These are phyloP conservation scores for Carapus acus DNA, from an alignment of 2,797 vertebrate genomes.

Conservation along the genomic window DNA sequence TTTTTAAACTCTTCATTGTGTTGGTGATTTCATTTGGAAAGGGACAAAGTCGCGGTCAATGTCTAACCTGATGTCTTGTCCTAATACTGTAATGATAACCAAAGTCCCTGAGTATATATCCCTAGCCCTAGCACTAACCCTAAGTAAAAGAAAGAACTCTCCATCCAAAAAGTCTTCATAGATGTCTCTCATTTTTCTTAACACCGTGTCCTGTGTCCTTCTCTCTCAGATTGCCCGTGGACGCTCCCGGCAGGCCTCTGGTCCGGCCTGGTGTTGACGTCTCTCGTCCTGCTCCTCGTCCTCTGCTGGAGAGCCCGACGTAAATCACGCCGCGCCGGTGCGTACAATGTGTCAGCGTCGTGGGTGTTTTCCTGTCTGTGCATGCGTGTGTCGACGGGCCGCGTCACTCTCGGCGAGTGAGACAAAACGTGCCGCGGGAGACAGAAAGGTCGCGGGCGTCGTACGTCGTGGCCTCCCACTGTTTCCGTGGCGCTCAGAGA, in stretches of 20 bases:
- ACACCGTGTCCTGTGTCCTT: constrained; percentile 4
- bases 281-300: constrained; percentile 40
- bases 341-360: constrained; percentile 4
- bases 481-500: constrained; percentile 28
- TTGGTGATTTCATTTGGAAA: too few relatives aligned
- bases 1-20: too few relatives aligned
- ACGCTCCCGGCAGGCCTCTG: constrained; percentile 62
- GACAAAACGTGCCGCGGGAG: constrained; percentile 23
- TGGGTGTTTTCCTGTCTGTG: not conserved
- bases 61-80: too few relatives aligned
- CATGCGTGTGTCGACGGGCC: not conserved
- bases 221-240: constrained; percentile 58
- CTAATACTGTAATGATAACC: too few relatives aligned
- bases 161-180: too few relatives aligned
- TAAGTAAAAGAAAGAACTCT: too few relatives aligned
- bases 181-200: not conserved
- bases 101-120: too few relatives aligned
- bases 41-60: too few relatives aligned
- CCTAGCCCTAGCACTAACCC: too few relatives aligned
- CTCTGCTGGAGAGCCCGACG: constrained; percentile 50
- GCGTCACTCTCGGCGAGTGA: constrained; percentile 1
- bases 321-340: constrained; percentile 50
- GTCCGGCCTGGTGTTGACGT: constrained; percentile 59
- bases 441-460: constrained; percentile 32
- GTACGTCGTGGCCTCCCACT: constrained; percentile 21